These are phyloP conservation scores for Athene cunicularia DNA, from an alignment of 2,113 vertebrate genomes.

Conservation along the genomic window DNA sequence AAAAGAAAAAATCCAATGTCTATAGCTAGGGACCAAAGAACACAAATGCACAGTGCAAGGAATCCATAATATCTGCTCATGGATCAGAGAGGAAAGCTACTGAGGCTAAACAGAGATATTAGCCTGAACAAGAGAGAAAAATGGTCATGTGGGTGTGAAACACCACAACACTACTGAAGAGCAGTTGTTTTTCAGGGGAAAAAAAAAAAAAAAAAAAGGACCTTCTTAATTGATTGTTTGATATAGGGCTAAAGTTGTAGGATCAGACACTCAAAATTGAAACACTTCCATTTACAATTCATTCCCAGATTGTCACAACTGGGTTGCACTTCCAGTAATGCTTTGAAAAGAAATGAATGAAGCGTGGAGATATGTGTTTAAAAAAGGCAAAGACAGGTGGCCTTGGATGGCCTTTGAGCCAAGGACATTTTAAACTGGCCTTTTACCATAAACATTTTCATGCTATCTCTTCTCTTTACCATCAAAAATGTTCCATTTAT, in stretches of 20 bases:
- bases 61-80: background rate
- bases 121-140: background rate
- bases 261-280: background rate
- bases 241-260: background rate
- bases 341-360: background rate
- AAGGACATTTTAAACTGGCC: background rate
- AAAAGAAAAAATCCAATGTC: background rate
- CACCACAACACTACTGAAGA: background rate
- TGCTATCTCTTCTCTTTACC: background rate
- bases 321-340: background rate
- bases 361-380: background rate
- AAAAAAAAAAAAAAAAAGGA: fast-evolving
- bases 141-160: background rate
- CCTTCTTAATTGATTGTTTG: background rate
- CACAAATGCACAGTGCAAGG: background rate
- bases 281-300: background rate
- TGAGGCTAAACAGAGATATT: background rate
- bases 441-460: background rate
- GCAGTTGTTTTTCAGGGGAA: background rate
- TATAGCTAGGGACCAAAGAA: background rate
- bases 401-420: background rate
- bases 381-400: background rate
- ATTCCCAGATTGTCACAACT: background rate
- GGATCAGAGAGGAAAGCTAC: background rate
- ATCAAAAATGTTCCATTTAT: background rate